Percentiles rank a stretch among this genome's conserved stretches.
These are phyloP conservation scores for Serilophus lunatus DNA, from an alignment of 2,113 vertebrate species.

Conservation along the genomic window DNA sequence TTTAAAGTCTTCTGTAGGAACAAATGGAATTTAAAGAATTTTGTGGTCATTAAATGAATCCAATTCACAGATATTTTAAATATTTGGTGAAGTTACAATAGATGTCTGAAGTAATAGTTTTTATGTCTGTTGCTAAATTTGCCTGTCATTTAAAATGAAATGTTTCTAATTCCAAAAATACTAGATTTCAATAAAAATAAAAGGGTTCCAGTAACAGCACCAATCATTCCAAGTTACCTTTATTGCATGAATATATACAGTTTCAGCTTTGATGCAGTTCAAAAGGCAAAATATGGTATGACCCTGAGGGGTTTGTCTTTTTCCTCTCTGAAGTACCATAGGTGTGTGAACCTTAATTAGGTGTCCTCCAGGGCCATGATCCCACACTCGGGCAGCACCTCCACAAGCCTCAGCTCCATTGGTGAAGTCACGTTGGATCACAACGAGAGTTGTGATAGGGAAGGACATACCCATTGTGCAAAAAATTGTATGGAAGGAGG, in stretches of 20 bases:
- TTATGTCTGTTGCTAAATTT: neutral
- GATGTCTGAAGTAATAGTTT: neutral
- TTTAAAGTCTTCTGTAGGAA: neutral
- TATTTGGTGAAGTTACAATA: neutral
- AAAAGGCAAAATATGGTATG: neutral
- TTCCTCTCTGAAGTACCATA: neutral
- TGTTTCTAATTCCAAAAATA: neutral
- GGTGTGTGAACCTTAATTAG: neutral
- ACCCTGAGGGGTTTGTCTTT: neutral
- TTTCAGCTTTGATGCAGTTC: neutral
- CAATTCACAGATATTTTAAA: neutral
- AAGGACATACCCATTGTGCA: neutral
- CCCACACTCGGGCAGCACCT: neutral
- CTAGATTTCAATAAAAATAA: neutral
- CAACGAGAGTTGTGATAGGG: rapidly evolving
- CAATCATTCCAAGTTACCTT: neutral
- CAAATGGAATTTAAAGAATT: neutral
- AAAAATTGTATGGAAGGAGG: neutral
- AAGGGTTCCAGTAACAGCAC: neutral
- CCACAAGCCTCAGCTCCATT: neutral
- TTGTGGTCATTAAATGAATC: neutral
- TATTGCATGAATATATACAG: neutral
- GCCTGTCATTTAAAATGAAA: neutral
- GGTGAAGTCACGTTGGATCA: too few relatives aligned
- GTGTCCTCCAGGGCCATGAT: neutral